These are phyloP conservation scores for Macroteleia sp. DNA, from an alignment of 2,888 invertebrate species.

Conservation along the genomic window DNA sequence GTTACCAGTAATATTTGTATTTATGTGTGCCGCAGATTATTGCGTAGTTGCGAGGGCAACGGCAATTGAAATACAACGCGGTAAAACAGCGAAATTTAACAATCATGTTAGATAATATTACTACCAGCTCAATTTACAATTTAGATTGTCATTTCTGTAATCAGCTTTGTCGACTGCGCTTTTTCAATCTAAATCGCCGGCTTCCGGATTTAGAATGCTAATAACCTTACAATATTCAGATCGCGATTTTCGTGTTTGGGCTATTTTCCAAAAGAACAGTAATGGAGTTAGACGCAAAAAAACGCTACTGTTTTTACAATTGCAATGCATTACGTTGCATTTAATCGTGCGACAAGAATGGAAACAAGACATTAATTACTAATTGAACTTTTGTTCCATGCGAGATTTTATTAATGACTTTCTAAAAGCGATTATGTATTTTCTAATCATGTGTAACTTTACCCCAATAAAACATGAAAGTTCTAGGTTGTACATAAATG, in stretches of 20 bases:
- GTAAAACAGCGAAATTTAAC: slow-evolving; percentile 33
- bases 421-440: too few relatives aligned
- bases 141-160: slow-evolving; percentile 42
- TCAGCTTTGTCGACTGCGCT: slow-evolving; percentile 17
- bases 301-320: slow-evolving; percentile 16
- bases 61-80: slow-evolving; percentile 5
- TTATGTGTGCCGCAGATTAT: slow-evolving; percentile 8
- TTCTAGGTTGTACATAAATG: too few relatives aligned
- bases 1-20: slow-evolving; percentile 5
- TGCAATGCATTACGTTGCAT: slow-evolving; percentile 31
- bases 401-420: too few relatives aligned
- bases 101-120: slow-evolving; percentile 19
- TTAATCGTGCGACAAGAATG: slow-evolving; percentile 25
- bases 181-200: slow-evolving; percentile 36
- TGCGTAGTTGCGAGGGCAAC: neutral
- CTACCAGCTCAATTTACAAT: slow-evolving; percentile 24
- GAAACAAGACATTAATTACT: slow-evolving; percentile 20
- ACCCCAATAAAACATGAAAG: too few relatives aligned
- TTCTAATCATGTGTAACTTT: too few relatives aligned
- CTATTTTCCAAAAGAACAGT: slow-evolving; percentile 25
- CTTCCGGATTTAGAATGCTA: slow-evolving; percentile 32
- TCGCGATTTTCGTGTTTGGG: slow-evolving; percentile 42
- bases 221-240: slow-evolving; percentile 47
- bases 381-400: neutral
- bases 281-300: slow-evolving; percentile 33